These are phyloP conservation scores for Apamea anceps DNA, from an alignment of 2,888 invertebrate genomes.

Conservation along the genomic window DNA sequence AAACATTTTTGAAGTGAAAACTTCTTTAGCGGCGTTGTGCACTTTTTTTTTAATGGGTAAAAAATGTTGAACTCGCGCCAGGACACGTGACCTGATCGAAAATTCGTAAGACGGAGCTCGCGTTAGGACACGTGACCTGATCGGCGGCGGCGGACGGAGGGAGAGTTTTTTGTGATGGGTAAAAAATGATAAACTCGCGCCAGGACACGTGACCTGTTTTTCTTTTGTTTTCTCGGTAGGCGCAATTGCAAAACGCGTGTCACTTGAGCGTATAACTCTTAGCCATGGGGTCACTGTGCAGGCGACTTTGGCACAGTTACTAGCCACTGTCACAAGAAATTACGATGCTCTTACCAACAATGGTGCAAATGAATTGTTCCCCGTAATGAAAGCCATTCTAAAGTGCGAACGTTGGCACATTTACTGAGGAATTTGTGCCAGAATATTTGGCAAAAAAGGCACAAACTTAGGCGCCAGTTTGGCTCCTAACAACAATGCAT, in stretches of 20 bases:
- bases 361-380: constrained; percentile 21
- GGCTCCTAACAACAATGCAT: constrained; percentile 29
- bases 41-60: too few relatives aligned
- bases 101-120: too few relatives aligned
- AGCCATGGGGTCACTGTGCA: too few relatives aligned
- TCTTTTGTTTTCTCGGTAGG: neutral
- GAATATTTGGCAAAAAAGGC: constrained; percentile 43
- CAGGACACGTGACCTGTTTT: too few relatives aligned
- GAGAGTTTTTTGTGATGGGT: too few relatives aligned
- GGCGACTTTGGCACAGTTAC: constrained; percentile 6
- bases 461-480: constrained; percentile 16
- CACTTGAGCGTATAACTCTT: neutral
- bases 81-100: too few relatives aligned
- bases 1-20: neutral
- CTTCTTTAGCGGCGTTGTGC: too few relatives aligned
- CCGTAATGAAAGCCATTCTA: constrained; percentile 24
- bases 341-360: constrained; percentile 16
- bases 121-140: too few relatives aligned
- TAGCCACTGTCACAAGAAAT: constrained; percentile 13
- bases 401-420: constrained; percentile 48
- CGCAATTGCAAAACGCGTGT: too few relatives aligned
- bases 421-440: constrained; percentile 43
- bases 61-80: too few relatives aligned
- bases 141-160: too few relatives aligned
- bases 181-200: too few relatives aligned